Percentiles rank a stretch among this genome's conserved stretches.
These are phyloP conservation scores for Epizoanthus illoricatus DNA, from an alignment of 92 coral and sea anemone species.

Conservation along the genomic window DNA sequence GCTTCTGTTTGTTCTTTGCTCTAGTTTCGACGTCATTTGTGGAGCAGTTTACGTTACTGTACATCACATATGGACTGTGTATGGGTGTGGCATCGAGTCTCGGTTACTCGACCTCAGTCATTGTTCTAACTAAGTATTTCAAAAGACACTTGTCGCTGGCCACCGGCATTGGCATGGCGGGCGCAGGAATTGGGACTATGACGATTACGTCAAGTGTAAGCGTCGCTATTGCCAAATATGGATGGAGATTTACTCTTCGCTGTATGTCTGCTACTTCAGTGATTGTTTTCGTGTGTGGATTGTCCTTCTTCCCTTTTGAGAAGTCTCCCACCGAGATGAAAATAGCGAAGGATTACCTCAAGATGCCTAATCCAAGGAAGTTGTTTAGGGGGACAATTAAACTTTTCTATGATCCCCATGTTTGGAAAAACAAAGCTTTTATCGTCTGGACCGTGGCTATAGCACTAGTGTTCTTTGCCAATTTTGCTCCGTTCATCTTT, in stretches of 20 bases:
- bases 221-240: constrained; percentile 17
- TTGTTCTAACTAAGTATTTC: constrained; percentile 31
- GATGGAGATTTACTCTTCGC: constrained; percentile 29
- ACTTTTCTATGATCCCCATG: constrained; percentile 16
- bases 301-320: constrained; percentile 17
- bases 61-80: constrained; percentile 35
- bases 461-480: constrained; percentile 32
- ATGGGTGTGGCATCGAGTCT: constrained; percentile 41
- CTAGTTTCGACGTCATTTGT: constrained; percentile 26
- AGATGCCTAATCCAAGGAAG: not conserved
- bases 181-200: constrained; percentile 33
- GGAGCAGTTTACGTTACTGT: constrained; percentile 10
- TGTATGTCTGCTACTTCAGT: constrained; percentile 27
- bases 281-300: constrained; percentile 28
- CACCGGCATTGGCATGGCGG: constrained; percentile 37
- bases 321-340: not conserved
- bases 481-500: constrained; percentile 35
- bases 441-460: constrained; percentile 27
- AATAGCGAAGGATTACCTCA: not conserved
- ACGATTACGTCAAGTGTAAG: constrained; percentile 29
- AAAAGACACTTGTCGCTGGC: constrained; percentile 37
- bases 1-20: constrained; percentile 29
- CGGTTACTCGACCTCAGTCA: constrained; percentile 31
- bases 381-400: constrained; percentile 22
- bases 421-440: constrained; percentile 41